These are phyloP conservation scores for Actinernus sp. DNA, from an alignment of 92 coral and sea anemone species.

Conservation along the genomic window DNA sequence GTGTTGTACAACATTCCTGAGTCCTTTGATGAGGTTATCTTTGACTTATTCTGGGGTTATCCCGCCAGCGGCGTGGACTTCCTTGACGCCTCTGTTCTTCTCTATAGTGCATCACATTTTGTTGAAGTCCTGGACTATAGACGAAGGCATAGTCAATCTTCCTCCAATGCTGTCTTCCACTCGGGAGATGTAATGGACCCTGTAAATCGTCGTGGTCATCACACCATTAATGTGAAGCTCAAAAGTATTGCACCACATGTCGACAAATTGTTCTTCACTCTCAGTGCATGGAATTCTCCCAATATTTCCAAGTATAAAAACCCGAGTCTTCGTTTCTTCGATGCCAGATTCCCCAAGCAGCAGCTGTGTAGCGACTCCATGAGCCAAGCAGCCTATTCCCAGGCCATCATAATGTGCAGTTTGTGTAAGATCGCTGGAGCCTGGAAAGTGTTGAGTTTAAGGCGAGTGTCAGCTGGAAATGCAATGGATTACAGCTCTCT, in stretches of 20 bases:
- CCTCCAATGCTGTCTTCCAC: conserved; percentile 59
- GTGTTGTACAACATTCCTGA: conserved; percentile 85
- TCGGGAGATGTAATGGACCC: conserved; percentile 91
- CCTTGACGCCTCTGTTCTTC: conserved; percentile 90
- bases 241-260: conserved; percentile 65
- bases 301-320: conserved; percentile 86
- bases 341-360: conserved; percentile 77
- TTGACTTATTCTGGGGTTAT: conserved; percentile 95
- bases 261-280: conserved; percentile 89
- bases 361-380: conserved; percentile 92
- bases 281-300: conserved; percentile 93
- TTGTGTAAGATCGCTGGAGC: conserved; percentile 72
- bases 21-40: conserved; percentile 82
- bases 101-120: conserved; percentile 64
- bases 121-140: conserved; percentile 62
- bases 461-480: conserved; percentile 80
- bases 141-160: conserved; percentile 2
- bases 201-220: conserved; percentile 69
- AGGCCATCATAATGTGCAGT: conserved; percentile 96
- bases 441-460: conserved; percentile 93
- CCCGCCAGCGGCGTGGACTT: conserved; percentile 66
- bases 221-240: conserved; percentile 77
- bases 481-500: conserved; percentile 76
- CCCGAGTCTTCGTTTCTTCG: conserved; percentile 86
- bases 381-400: conserved; percentile 92